Percentiles rank a stretch among this genome's conserved stretches.
These are phyloP conservation scores for Sericinus montela DNA, from an alignment of 2,888 invertebrate species.

Conservation along the genomic window DNA sequence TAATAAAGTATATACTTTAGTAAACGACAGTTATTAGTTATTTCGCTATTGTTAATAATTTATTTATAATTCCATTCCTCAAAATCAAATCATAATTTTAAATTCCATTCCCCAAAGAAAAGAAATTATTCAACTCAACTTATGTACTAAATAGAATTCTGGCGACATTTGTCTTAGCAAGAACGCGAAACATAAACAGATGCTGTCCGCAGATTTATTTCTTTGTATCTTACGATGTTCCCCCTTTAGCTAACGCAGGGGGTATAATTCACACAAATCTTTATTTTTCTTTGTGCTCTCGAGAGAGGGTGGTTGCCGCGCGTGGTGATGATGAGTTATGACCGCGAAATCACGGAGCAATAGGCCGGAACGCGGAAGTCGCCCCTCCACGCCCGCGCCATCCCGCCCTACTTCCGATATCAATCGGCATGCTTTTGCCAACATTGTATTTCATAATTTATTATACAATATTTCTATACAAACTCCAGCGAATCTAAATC, in stretches of 20 bases:
- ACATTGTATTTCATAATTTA: slow-evolving; percentile 63
- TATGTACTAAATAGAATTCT: too few species aligned
- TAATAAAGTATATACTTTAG: too few species aligned
- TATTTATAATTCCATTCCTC: too few species aligned
- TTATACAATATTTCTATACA: slow-evolving; percentile 34
- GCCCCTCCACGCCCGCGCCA: slow-evolving; percentile 56
- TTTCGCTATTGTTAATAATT: too few species aligned
- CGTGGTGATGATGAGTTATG: slow-evolving; percentile 75
- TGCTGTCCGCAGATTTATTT: slow-evolving; percentile 29
- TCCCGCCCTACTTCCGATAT: slow-evolving; percentile 68
- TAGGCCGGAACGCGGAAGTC: slow-evolving; percentile 53
- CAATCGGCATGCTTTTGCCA: slow-evolving; percentile 62
- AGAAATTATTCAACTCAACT: neutral
- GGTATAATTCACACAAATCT: slow-evolving; percentile 72
- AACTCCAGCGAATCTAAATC: neutral
- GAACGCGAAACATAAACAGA: neutral
- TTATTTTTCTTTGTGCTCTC: slow-evolving; percentile 61
- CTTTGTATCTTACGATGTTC: slow-evolving; percentile 38
- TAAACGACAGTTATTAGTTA: too few species aligned
- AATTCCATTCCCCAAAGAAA: neutral
- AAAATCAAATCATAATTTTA: too few species aligned
- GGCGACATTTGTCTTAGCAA: too few species aligned
- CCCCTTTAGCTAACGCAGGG: slow-evolving; percentile 53
- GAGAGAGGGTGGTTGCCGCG: slow-evolving; percentile 58
- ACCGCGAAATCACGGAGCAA: slow-evolving; percentile 35